phyloP scores from a whole-genome alignment of 1,140 invertebrate species.

The Diabrotica undecimpunctata region DNA sequence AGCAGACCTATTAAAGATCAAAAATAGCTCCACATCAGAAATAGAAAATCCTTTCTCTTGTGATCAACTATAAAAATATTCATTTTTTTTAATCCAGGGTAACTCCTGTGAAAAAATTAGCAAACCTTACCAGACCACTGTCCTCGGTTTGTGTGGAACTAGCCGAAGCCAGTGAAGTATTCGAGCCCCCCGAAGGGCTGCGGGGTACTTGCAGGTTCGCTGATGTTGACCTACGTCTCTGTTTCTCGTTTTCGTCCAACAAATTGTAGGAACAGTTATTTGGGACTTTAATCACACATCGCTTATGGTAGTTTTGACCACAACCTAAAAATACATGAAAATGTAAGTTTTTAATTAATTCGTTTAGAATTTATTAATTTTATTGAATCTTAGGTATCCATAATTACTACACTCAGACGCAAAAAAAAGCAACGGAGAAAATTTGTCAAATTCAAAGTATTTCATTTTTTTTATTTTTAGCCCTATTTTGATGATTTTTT shows the following conservation, averaged over 20 bases:
- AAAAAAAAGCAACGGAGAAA: too few species aligned
- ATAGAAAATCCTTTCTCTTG: too few species aligned
- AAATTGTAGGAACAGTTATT: slow-evolving; percentile 82
- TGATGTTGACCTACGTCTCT: slow-evolving; percentile 49
- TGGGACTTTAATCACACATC: slow-evolving; percentile 97
- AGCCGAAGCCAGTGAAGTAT: slow-evolving; percentile 40
- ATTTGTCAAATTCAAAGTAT: too few species aligned
- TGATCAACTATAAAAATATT: too few species aligned
- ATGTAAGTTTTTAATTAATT: neutral
- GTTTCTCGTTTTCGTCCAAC: slow-evolving; percentile 51
- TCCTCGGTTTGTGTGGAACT: slow-evolving; percentile 51
- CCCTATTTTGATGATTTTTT: too few species aligned
- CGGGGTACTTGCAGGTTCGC: slow-evolving; percentile 62
- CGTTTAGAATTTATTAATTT: neutral
- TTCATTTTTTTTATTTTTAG: too few species aligned
- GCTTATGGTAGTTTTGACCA: slow-evolving; percentile 96
- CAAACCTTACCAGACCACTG: slow-evolving; percentile 48
- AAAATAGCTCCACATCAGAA: too few species aligned
- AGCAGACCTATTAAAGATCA: too few species aligned
- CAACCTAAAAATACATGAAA: slow-evolving; percentile 67
- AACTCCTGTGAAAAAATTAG: slow-evolving; percentile 46
- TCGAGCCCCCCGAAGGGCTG: slow-evolving; percentile 59
- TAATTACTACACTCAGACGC: too few species aligned
- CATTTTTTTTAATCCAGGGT: slow-evolving; percentile 21
- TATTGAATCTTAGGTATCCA: neutral